Base-by-base conservation (phyloP, 2,113 vertebrate species). In the Macquaria australasica region DNA sequence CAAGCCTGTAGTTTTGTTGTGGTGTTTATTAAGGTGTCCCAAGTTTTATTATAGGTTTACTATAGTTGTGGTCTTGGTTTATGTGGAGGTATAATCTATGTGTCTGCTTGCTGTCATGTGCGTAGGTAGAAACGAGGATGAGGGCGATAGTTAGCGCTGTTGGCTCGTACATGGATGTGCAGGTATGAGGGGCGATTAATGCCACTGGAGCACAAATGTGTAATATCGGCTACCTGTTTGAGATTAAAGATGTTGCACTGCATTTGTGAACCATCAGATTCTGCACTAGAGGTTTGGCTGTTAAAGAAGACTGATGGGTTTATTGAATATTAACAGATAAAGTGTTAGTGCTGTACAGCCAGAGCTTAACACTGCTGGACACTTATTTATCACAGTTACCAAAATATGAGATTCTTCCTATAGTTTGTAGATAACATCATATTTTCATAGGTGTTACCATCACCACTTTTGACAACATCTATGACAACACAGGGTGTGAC, bases 141-240 rank as follows among this genome's bases (percentile, higher is more conserved):
- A 80, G 74, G 82, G 81, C 84, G 87, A 89, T 81, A 90, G 77
- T 91, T 73, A 77, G 73, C 79, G 83, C 84, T 82, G 89, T 86
- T 87, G 73, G 75, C 39, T 85, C 73, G 48, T 34, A 31, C 72
- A 90, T 85, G 85, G 79, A 83, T 80, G 82, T 64, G 72, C 53
- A 23, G 2, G 79, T 91, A 88, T 88, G 89, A 77, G 59, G 70
- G 83, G 66, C 45, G 80, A 83, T 86, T 84, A 80, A 72, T 87
- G 85, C 72, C 81, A 21, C 77, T 4, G 37, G 67, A 18, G 81
- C 70, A 58, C 64, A 75, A 31, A 79, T 3, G 21, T 28, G 28
- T 20, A 76, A 5, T 3, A 59, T 37, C 25, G 8, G 45, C 39
- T 28, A 23, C 23, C 34, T 8, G 41, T 72, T 53, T 51, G 50